phyloP scores from a whole-genome alignment of 2,888 invertebrate species.

The Tachina grossa region DNA sequence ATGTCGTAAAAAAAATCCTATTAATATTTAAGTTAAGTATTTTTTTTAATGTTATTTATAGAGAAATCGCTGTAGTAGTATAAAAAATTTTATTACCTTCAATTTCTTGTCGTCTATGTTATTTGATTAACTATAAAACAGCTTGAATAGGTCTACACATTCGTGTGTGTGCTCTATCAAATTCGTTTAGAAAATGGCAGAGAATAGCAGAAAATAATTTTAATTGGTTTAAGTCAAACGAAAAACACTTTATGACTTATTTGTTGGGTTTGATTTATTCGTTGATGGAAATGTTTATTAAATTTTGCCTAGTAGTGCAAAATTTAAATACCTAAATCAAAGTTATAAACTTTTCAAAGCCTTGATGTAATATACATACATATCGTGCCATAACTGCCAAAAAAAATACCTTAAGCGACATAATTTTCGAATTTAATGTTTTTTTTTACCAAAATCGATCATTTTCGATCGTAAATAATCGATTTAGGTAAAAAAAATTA shows the following conservation, averaged over 20 bases:
- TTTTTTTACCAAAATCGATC: too few relatives aligned
- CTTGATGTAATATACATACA: too few relatives aligned
- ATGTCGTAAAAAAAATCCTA: neutral
- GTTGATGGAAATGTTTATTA: neutral
- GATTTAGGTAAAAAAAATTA: too few relatives aligned
- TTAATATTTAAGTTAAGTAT: conserved; percentile 14
- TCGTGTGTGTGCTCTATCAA: neutral
- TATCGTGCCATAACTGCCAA: too few relatives aligned
- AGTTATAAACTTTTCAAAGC: too few relatives aligned
- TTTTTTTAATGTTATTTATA: conserved; percentile 34
- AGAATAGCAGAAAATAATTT: neutral
- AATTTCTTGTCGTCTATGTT: neutral
- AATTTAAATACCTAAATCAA: too few relatives aligned
- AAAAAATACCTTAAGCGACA: too few relatives aligned
- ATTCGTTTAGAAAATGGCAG: conserved; percentile 7
- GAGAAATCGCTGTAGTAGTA: neutral
- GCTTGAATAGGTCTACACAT: conserved; percentile 2
- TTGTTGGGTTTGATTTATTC: neutral
- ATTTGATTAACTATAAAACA: neutral
- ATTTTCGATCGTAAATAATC: too few relatives aligned
- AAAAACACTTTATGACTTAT: conserved; percentile 1
- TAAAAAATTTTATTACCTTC: neutral
- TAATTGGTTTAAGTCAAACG: conserved; percentile 5
- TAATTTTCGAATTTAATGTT: too few relatives aligned
- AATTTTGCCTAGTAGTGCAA: neutral